Evolutionary conservation across 2,113 vertebrate species (phyloP).

Genomic region (Microcebus ravelobensis): DNA sequence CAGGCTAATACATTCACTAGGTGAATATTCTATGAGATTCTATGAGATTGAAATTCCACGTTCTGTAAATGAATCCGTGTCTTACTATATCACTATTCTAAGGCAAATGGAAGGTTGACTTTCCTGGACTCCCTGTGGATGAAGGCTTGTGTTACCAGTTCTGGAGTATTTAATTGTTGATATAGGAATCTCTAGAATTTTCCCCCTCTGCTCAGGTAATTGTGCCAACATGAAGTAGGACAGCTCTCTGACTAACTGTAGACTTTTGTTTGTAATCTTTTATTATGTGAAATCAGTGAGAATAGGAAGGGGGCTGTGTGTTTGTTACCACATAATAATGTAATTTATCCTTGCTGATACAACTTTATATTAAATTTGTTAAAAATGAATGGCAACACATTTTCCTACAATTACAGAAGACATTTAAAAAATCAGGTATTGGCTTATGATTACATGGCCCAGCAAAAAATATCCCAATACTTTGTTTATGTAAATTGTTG

Average conservation of each 20-base stretch:
- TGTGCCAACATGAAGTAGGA: background rate
- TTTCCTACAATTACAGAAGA: constrained; percentile 37
- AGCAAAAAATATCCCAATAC: constrained; percentile 15
- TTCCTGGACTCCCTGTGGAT: background rate
- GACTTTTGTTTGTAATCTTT: background rate
- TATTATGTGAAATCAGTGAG: background rate
- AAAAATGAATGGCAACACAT: constrained; percentile 2
- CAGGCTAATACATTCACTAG: background rate
- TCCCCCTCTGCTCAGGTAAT: background rate
- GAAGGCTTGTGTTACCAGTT: background rate
- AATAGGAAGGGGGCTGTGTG: background rate
- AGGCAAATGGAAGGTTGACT: background rate
- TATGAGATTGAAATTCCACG: background rate
- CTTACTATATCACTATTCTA: background rate
- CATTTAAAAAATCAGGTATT: background rate
- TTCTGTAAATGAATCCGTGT: background rate
- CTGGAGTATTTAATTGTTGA: background rate
- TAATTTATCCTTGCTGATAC: constrained; percentile 12
- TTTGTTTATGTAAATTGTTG: constrained; percentile 57
- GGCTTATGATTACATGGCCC: background rate
- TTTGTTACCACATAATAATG: background rate
- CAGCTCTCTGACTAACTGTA: background rate
- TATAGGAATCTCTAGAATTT: background rate
- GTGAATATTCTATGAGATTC: background rate
- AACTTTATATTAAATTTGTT: background rate